Evolutionary conservation across 1,140 invertebrate genomes (phyloP).

Genomic region (Drosophila takahashii): DNA sequence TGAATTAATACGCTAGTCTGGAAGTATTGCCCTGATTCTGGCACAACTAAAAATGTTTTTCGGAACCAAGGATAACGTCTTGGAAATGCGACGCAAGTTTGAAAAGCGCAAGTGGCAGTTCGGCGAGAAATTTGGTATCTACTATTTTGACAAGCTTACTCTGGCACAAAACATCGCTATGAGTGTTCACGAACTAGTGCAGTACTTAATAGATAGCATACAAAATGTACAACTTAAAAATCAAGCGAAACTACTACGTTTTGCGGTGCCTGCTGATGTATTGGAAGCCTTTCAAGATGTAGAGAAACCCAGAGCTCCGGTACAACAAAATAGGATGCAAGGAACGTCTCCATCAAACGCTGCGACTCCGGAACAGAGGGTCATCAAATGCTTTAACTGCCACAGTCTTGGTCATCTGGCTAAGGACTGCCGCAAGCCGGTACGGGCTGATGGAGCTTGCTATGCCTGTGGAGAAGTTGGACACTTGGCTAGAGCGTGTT

Average conservation of each 20-base stretch:
- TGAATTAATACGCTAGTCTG: no score
- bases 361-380: no score
- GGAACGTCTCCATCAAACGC: background rate
- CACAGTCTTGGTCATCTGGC: no score
- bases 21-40: background rate
- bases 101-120: background rate
- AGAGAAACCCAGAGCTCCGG: slow-evolving; percentile 1
- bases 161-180: slow-evolving; percentile 1
- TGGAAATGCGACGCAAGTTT: background rate
- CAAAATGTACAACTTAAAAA: slow-evolving; percentile 2
- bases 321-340: background rate
- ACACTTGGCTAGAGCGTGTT: background rate
- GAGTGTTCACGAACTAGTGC: slow-evolving; percentile 3
- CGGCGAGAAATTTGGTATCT: background rate
- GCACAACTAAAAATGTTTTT: background rate
- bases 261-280: background rate
- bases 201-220: slow-evolving; percentile 2
- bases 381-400: no score
- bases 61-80: background rate
- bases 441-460: no score
- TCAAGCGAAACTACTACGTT: background rate
- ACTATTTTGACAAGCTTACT: background rate
- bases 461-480: no score
- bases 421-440: no score
- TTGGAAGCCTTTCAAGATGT: slow-evolving; percentile 2